These are phyloP conservation scores for Plutomurus gul DNA, from an alignment of 1,140 invertebrate species.

Conservation along the genomic window DNA sequence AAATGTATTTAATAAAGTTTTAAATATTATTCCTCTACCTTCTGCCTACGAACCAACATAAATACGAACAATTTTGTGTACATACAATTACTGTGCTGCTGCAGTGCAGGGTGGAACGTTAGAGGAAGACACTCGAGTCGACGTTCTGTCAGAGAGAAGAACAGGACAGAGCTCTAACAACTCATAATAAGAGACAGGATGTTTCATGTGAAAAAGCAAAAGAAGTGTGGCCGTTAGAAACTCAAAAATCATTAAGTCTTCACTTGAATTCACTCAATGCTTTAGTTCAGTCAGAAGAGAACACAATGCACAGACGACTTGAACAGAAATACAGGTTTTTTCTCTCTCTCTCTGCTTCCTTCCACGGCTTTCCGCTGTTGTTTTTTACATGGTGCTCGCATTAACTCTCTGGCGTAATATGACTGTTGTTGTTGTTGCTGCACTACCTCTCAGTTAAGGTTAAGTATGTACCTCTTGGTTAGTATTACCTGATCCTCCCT, in stretches of 20 bases:
- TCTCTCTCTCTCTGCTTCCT: conserved; percentile 1
- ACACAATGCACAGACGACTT: neutral
- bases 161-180: no score
- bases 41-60: no score
- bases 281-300: neutral
- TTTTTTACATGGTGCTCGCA: neutral
- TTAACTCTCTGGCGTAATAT: no score
- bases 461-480: neutral
- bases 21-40: no score
- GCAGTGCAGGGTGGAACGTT: no score
- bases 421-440: neutral
- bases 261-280: neutral
- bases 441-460: neutral
- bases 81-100: no score
- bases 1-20: no score
- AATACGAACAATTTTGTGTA: no score
- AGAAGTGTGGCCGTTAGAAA: conserved; percentile 25
- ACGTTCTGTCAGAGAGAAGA: no score
- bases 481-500: no score
- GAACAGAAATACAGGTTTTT: conserved; percentile 15
- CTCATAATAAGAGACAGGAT: conserved; percentile 8
- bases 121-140: no score
- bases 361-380: conserved; percentile 9
- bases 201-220: neutral
- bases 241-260: conserved; percentile 14